Conservation (phyloP, 53 echinoderm and acorn worm genomes). For the Apostichopus leukothele region DNA sequence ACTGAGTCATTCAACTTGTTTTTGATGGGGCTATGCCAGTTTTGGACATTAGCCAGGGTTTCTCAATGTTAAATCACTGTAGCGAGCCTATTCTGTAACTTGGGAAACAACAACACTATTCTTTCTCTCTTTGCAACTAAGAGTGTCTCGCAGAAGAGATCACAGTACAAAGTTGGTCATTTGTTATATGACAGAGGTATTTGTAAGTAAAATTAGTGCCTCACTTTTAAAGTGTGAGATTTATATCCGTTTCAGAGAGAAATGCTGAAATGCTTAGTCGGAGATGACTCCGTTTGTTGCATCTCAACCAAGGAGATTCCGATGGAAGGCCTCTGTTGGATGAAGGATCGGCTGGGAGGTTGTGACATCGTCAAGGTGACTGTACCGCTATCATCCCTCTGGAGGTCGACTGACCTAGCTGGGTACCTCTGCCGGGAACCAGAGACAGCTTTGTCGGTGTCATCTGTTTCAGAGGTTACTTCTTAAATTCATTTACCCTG, state of each 20-base stretch:
- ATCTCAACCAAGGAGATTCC: background rate
- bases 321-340: background rate
- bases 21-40: too few relatives aligned
- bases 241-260: constrained; percentile 41
- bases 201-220: too few relatives aligned
- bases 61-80: too few relatives aligned
- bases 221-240: background rate
- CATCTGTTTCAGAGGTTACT: constrained; percentile 38
- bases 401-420: background rate
- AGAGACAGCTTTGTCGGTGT: background rate
- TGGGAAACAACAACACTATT: too few relatives aligned
- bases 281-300: constrained; percentile 25
- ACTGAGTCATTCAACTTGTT: too few relatives aligned
- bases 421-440: background rate
- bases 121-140: too few relatives aligned
- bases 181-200: background rate
- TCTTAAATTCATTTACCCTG: background rate
- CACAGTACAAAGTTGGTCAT: background rate
- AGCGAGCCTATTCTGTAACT: too few relatives aligned
- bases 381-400: constrained; percentile 8
- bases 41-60: too few relatives aligned
- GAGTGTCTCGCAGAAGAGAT: too few relatives aligned
- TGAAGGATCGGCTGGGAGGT: background rate
- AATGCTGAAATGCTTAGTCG: constrained; percentile 47
- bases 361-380: background rate